These are phyloP conservation scores for Coracopsis vasa DNA, from an alignment of 2,113 vertebrate species.

Conservation along the genomic window DNA sequence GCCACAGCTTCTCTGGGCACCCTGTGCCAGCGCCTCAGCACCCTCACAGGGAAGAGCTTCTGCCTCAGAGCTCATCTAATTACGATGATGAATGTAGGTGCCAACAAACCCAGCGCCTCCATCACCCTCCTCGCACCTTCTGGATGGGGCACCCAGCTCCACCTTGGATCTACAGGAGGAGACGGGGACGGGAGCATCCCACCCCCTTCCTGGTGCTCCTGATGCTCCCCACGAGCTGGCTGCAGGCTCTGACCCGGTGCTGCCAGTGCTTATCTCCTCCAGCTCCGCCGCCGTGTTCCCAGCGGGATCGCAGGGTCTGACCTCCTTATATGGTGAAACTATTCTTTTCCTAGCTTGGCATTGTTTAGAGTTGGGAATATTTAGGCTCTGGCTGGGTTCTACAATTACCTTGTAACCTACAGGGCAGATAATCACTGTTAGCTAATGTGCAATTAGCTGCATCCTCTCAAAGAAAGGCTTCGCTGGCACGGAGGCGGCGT, in stretches of 20 bases:
- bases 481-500: not conserved
- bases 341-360: constrained; percentile 48
- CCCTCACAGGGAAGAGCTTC: not conserved
- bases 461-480: not conserved
- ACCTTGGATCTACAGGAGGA: rapidly evolving
- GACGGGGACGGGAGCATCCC: rapidly evolving
- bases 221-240: not conserved
- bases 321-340: constrained; percentile 60
- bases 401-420: not conserved
- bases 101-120: not conserved
- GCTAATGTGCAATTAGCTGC: not conserved
- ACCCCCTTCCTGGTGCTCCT: not conserved
- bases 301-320: not conserved
- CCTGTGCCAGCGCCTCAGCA: not conserved
- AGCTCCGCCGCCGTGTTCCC: not conserved
- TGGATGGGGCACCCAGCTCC: rapidly evolving
- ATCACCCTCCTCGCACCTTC: rapidly evolving
- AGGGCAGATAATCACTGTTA: not conserved
- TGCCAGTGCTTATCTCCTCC: not conserved
- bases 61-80: rapidly evolving
- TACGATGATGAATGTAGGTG: rapidly evolving
- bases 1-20: not conserved
- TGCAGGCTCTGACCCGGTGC: not conserved
- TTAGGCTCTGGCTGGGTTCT: constrained; percentile 24
- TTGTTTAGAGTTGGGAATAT: constrained; percentile 48